Conservation (phyloP, 92 coral and sea anemone species). For the Paramuricea clavata region DNA sequence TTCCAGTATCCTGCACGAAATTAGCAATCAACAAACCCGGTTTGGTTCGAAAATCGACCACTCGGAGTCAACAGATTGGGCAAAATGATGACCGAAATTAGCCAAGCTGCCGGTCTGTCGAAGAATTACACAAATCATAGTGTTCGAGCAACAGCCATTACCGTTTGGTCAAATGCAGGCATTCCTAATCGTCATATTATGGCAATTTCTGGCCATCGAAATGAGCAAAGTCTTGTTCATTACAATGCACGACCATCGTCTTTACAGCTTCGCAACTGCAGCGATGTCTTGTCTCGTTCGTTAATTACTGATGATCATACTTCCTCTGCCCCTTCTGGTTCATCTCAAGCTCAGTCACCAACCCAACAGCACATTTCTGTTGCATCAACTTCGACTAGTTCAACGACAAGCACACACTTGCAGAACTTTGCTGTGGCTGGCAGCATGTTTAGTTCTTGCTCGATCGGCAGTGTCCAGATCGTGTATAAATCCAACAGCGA, state of each 20-base stretch:
- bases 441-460: background rate
- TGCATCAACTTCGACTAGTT: background rate
- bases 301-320: background rate
- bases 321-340: background rate
- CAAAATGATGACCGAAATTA: too few species aligned
- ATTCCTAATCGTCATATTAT: background rate
- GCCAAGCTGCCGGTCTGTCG: background rate
- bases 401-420: background rate
- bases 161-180: constrained; percentile 8
- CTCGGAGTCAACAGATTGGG: background rate
- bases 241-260: background rate
- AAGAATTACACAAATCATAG: background rate
- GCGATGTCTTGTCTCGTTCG: background rate
- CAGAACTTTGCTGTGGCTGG: background rate
- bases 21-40: background rate
- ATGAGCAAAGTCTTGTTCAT: constrained; percentile 29
- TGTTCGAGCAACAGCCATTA: constrained; percentile 4
- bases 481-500: background rate
- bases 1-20: background rate
- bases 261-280: background rate
- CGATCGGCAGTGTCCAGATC: background rate
- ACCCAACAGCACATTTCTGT: background rate
- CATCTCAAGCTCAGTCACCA: background rate
- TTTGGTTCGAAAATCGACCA: background rate
- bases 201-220: constrained; percentile 25